These are phyloP conservation scores for Portunus trituberculatus DNA, from an alignment of 1,140 invertebrate genomes.

Conservation along the genomic window DNA sequence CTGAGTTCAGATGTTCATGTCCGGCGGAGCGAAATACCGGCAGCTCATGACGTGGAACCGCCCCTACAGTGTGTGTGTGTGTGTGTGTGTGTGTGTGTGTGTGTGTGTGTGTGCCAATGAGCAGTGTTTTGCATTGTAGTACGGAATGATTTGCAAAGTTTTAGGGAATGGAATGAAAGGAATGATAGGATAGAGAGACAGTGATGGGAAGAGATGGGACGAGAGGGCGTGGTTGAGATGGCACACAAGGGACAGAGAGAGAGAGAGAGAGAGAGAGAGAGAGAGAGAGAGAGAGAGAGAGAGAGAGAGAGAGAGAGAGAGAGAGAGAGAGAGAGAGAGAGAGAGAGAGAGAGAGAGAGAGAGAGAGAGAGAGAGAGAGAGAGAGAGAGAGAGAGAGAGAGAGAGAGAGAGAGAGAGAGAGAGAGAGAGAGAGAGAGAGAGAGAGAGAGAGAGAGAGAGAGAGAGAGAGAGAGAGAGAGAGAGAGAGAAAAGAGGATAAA, in stretches of 20 bases:
- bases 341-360: too few relatives aligned
- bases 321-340: too few relatives aligned
- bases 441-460: not conserved
- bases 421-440: not conserved
- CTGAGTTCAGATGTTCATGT: not conserved
- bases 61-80: not conserved
- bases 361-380: not conserved
- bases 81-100: too few relatives aligned
- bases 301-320: not conserved
- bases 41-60: too few relatives aligned
- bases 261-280: not conserved
- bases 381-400: not conserved
- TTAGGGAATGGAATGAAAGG: not conserved
- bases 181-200: not conserved
- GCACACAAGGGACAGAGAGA: not conserved
- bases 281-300: not conserved
- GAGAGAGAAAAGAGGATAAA: not conserved
- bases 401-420: not conserved
- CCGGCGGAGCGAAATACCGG: not conserved
- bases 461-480: not conserved
- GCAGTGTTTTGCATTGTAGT: not conserved
- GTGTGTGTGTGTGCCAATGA: too few relatives aligned
- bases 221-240: not conserved
- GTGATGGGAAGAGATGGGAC: not conserved
- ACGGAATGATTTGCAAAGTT: constrained; percentile 4